Evolutionary conservation across 2,888 invertebrate genomes (phyloP), one percentile per base, ranked within the genome.

Genomic region (Parapristionchus giblindavisi): DNA sequence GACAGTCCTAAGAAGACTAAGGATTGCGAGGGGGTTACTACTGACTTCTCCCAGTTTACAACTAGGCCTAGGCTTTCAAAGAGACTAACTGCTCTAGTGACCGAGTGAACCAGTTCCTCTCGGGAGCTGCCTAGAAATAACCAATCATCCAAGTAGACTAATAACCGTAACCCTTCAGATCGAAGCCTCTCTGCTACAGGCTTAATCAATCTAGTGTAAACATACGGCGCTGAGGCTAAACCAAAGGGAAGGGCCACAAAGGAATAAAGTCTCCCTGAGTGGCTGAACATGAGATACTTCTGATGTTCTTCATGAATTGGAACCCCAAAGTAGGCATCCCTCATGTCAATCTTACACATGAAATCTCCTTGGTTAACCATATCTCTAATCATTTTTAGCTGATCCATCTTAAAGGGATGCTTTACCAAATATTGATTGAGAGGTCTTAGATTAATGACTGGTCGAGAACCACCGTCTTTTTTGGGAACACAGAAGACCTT

Each of bases 161-260:
- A 34, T 2, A 73, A 8, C 32, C 61, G 3, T 5, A 73, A 34
- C 6, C 74, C 74, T 14, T 43, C n/a, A 1, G 34, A 1, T 1
- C 74, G 29, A 32, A 73, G 65, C 36, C 24, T 60, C 34, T 56
- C 74, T 1, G 71, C 74, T 2, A 73, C 74, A 8, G 74, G 72
- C 27, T 43, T n/a, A 21, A 70, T 70, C 1, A 73, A 17, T 34
- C 40, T 68, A 24, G 74, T 73, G 43, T 73, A 73, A 17, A 70
- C 40, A 3, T 51, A 38, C 11, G 74, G 74, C 5, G 74, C 74
- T 1, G 68, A 32, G 2, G 74, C 24, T 11, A 73, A 34, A 24
- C 74, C 74, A 34, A 73, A 73, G 1, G 74, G 74, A 24, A 73
- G 51, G 2, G 74, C 72, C 5, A n/a, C n/a, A 24, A 66, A 73